These are phyloP conservation scores for Tauraco hartlaubi DNA, from an alignment of 2,797 vertebrate genomes.

Conservation along the genomic window DNA sequence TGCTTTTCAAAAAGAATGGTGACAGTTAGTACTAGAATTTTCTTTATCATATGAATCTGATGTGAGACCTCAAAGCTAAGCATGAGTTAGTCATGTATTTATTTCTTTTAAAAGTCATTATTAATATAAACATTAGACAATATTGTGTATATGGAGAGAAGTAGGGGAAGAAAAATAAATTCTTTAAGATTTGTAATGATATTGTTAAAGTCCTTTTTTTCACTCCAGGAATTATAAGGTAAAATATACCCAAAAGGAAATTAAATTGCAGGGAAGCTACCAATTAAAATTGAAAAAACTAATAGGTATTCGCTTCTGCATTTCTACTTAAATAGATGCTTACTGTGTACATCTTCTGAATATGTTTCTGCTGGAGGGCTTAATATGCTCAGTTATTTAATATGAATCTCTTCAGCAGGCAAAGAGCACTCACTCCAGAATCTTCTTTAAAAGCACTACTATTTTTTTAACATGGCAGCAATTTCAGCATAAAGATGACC, in stretches of 20 bases:
- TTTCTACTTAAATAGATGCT: conserved; percentile 54
- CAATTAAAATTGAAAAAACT: conserved; percentile 47
- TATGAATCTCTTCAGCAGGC: conserved; percentile 12
- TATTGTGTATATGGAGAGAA: neutral
- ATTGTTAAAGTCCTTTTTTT: neutral
- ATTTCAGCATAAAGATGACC: conserved; percentile 37
- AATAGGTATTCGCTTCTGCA: conserved; percentile 39
- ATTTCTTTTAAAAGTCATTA: neutral
- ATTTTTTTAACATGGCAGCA: neutral
- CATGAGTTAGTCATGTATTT: neutral
- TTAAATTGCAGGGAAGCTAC: conserved; percentile 44
- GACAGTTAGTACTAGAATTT: neutral
- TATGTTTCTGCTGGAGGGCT: conserved; percentile 49
- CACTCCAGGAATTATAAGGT: neutral
- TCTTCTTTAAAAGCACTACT: conserved; percentile 3
- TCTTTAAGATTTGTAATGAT: neutral
- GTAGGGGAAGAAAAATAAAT: neutral
- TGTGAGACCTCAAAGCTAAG: neutral
- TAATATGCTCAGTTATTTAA: conserved; percentile 47
- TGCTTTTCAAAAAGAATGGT: neutral
- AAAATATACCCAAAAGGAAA: conserved; percentile 30
- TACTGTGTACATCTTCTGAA: conserved; percentile 17
- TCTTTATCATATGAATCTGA: neutral
- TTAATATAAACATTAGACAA: neutral
- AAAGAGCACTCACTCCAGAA: neutral